A percentile compares a stretch with the other conserved stretches of the same genome.
These are phyloP conservation scores for Pipistrellus pygmaeus DNA, from an alignment of 2,797 vertebrate species.

Conservation along the genomic window DNA sequence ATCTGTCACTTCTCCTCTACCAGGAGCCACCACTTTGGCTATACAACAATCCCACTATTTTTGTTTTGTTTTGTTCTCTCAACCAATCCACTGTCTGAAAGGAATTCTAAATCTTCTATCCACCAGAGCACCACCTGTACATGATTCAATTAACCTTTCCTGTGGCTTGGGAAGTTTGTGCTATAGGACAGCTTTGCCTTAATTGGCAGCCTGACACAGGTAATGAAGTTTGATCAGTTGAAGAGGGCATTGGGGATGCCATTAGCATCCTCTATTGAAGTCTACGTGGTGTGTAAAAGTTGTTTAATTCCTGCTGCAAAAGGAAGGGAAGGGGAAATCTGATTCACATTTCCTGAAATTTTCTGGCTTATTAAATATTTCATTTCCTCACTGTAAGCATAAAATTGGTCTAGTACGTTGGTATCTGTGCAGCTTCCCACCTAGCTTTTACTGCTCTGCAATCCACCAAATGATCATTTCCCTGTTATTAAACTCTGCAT, in stretches of 20 bases:
- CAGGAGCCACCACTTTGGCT: conserved; percentile 70
- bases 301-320: conserved; percentile 89
- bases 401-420: conserved; percentile 69
- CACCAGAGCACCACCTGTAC: conserved; percentile 87
- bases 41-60: conserved; percentile 77
- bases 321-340: conserved; percentile 81
- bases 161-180: conserved; percentile 89
- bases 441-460: conserved; percentile 69
- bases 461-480: conserved; percentile 74
- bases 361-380: conserved; percentile 84
- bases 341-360: conserved; percentile 75
- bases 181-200: conserved; percentile 89
- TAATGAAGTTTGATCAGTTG: conserved; percentile 93
- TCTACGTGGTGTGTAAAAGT: conserved; percentile 88
- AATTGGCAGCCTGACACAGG: conserved; percentile 94
- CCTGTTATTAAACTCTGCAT: conserved; percentile 80
- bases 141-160: conserved; percentile 95
- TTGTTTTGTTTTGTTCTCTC: conserved; percentile 80
- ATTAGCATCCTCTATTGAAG: conserved; percentile 90
- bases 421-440: conserved; percentile 67
- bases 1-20: conserved; percentile 70
- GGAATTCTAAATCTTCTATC: conserved; percentile 86
- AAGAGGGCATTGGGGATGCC: conserved; percentile 89
- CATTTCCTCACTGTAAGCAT: conserved; percentile 76
- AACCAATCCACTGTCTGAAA: conserved; percentile 83